These are phyloP conservation scores for Ranitomeya imitator DNA, from an alignment of 2,113 vertebrate species.

Conservation along the genomic window DNA sequence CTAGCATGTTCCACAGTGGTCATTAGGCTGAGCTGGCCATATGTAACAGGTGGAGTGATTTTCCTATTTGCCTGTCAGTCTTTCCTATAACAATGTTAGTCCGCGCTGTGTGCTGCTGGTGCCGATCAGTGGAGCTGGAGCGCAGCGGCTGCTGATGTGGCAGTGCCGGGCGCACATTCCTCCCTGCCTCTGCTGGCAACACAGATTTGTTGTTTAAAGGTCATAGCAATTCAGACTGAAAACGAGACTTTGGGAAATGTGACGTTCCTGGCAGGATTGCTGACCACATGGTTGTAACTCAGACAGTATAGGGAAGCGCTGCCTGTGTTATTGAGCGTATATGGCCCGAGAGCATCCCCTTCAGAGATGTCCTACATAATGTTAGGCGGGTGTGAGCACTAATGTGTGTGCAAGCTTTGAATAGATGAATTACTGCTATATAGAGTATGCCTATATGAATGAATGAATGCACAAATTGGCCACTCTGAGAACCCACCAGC, in stretches of 20 bases:
- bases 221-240: slow-evolving; percentile 61
- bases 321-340: no score
- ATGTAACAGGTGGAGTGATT: not conserved
- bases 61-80: not conserved
- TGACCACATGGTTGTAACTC: not conserved
- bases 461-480: no score
- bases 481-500: no score
- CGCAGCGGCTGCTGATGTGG: slow-evolving; percentile 65
- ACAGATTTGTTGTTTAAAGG: slow-evolving; percentile 64
- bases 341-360: no score
- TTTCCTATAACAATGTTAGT: not conserved
- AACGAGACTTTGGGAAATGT: not conserved
- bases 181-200: slow-evolving; percentile 63
- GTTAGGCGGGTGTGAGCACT: no score
- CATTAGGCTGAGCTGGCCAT: not conserved
- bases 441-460: no score
- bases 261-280: not conserved
- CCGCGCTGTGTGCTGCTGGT: not conserved
- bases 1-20: not conserved
- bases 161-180: slow-evolving; percentile 64
- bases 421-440: no score
- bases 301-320: no score
- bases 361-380: no score
- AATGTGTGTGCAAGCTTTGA: no score
- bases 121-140: slow-evolving; percentile 1